phyloP scores from a whole-genome alignment of 2,888 invertebrate genomes.

The Hydropsyche betteni region DNA sequence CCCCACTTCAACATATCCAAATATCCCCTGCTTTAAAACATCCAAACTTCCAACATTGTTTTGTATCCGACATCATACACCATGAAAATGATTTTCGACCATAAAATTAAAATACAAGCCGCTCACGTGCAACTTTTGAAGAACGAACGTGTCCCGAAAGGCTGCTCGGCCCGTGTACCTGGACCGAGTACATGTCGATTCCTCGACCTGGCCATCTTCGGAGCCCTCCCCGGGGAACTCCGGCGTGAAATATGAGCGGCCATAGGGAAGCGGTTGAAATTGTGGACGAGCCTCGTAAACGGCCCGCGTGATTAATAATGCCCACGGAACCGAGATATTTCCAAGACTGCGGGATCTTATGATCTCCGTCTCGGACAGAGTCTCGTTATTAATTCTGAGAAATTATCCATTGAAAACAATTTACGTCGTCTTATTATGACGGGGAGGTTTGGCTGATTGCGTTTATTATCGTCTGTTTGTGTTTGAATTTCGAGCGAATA shows the following conservation, averaged over 20 bases:
- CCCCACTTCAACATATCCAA: too few relatives aligned
- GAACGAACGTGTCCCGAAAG: not conserved
- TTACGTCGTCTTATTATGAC: not conserved
- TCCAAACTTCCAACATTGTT: too few relatives aligned
- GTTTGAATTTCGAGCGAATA: too few relatives aligned
- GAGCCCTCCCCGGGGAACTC: not conserved
- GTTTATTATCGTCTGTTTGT: too few relatives aligned
- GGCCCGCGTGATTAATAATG: constrained; percentile 42
- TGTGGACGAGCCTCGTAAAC: constrained; percentile 26
- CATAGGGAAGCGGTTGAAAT: constrained; percentile 28
- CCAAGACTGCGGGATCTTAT: not conserved
- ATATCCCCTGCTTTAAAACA: too few relatives aligned
- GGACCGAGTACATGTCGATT: too few relatives aligned
- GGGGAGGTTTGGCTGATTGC: too few relatives aligned
- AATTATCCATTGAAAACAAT: constrained; percentile 32
- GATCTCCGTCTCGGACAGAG: not conserved
- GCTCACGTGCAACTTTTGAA: not conserved
- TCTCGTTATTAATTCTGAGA: constrained; percentile 23
- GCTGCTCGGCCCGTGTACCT: not conserved
- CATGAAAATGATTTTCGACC: too few relatives aligned
- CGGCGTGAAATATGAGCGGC: constrained; percentile 26
- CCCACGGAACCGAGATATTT: constrained; percentile 35
- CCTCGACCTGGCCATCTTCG: constrained; percentile 18
- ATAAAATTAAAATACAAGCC: too few relatives aligned
- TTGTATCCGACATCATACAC: too few relatives aligned